These are phyloP conservation scores for Bradypodion pumilum DNA, from an alignment of 2,797 vertebrate genomes.

Conservation along the genomic window DNA sequence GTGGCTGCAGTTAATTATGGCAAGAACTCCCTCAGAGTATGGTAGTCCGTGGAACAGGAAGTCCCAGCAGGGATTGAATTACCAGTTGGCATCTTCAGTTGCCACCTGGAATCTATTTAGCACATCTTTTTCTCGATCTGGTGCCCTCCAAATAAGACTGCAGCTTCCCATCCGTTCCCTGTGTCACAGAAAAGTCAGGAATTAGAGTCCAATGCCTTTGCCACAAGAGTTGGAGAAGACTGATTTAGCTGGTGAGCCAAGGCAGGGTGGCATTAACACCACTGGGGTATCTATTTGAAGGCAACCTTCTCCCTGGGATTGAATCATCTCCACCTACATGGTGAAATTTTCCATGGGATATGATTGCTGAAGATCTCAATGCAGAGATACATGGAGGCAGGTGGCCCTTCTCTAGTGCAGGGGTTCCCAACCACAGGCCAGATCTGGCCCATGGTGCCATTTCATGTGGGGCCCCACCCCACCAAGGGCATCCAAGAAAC, in stretches of 20 bases:
- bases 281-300: neutral
- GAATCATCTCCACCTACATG: no score
- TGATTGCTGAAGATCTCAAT: neutral
- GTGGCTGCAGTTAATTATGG: constrained; percentile 14
- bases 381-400: neutral
- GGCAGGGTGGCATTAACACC: neutral
- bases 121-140: neutral
- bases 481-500: no score
- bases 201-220: neutral
- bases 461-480: no score
- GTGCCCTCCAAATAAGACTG: neutral
- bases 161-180: neutral
- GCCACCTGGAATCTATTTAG: neutral
- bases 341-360: neutral
- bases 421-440: no score
- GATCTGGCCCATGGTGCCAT: no score
- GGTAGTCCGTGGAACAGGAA: constrained; percentile 1
- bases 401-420: neutral
- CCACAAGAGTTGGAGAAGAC: neutral
- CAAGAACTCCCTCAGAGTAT: neutral
- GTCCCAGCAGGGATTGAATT: constrained; percentile 6
- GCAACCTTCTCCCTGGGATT: neutral
- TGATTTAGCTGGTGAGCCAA: neutral
- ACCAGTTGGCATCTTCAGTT: neutral
- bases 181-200: neutral